Base-by-base conservation (phyloP, 2,113 vertebrate species). In the Opisthocomus hoazin region DNA sequence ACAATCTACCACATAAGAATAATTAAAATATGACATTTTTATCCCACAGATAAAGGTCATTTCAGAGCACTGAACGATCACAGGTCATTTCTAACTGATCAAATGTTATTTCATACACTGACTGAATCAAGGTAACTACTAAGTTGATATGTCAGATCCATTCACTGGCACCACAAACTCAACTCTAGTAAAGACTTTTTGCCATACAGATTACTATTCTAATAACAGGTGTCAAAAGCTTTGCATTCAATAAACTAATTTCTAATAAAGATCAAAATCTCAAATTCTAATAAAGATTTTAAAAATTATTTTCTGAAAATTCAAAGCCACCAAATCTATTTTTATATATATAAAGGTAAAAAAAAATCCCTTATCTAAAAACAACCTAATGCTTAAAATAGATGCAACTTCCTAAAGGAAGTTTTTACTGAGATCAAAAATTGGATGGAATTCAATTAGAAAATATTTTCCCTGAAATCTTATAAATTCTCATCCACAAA, bases 401-500 rank as follows among this genome's bases (percentile, higher is more conserved):
- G 41, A 57, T 1, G 1, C 7, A 90, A 53, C 20, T 48, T 63
- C 20, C 39, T 14, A 74, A 64, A 75, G 19, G 3, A 78, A 71
- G 21, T 5, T 88, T 65, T 51, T 63, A 37, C 68, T 64, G 30
- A 71, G 43, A 65, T 50, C 7, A 93, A 57, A 94, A 94, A 27
- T 5, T 90, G 63, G 76, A 82, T 53, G 26, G 5, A 15, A 46
- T 75, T 86, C 69, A 90, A 79, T n/a, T 61, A 87, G 71, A 92
- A 94, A 92, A 92, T 63, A 96, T 71, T 94, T 93, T 75, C 80
- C 60, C 34, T 78, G 22, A 78, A 78, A 83, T 84, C 41, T 78
- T 93, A 70, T 4, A 89, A 93, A 89, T 90, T 95, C 30, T 87
- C 58, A 84, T 89, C 90, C 17, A 9, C 66, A 92, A 90, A 91